Evolutionary conservation across 2,797 vertebrate genomes (phyloP).

Genomic region (Cheirogaleus major): DNA sequence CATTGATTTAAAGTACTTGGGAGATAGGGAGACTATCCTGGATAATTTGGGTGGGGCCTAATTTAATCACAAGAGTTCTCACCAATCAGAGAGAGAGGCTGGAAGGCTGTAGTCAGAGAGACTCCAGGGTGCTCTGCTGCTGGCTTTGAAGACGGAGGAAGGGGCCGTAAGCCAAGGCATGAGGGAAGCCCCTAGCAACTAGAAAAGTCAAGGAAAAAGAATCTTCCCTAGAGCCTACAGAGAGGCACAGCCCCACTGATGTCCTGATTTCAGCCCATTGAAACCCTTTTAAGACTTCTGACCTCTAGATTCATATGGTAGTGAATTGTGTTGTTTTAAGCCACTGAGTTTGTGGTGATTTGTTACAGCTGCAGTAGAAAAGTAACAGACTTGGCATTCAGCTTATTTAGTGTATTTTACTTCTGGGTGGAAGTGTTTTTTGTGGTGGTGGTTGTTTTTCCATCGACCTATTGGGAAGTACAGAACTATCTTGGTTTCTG

Average conservation of each 20-base stretch:
- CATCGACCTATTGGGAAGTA: background rate
- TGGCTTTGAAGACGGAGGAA: background rate
- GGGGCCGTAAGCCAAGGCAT: background rate
- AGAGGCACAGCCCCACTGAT: fast-evolving
- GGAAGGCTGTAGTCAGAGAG: background rate
- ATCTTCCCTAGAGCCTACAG: background rate
- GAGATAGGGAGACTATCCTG: background rate
- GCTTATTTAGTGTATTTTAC: background rate
- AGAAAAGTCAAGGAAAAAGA: background rate
- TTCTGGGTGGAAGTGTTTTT: background rate
- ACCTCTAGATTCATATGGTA: background rate
- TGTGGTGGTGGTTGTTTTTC: background rate
- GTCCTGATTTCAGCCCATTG: background rate
- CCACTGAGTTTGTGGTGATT: background rate
- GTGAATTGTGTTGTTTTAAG: background rate
- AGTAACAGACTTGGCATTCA: fast-evolving
- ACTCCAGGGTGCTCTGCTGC: background rate
- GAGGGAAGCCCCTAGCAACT: background rate
- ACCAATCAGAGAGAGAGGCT: background rate
- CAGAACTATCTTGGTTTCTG: background rate
- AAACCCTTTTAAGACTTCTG: background rate
- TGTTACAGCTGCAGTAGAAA: background rate
- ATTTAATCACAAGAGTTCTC: background rate
- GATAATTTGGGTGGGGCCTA: background rate
- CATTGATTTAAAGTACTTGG: background rate